phyloP scores from a whole-genome alignment of 2,888 invertebrate species.

The Fragum sueziense region DNA sequence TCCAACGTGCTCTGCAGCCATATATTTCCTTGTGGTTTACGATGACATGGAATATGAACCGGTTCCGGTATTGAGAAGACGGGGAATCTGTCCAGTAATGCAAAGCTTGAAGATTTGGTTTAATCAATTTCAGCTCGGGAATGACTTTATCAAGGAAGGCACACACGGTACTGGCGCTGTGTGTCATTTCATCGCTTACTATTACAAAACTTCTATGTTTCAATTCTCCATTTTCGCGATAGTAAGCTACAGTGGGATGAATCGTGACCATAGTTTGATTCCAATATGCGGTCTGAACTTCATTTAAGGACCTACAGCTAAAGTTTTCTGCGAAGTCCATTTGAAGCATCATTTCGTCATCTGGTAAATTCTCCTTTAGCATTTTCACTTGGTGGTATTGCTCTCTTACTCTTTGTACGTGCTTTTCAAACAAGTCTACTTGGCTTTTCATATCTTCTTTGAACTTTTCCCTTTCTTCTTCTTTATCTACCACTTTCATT shows the following conservation, averaged over 20 bases:
- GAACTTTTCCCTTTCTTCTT: not conserved
- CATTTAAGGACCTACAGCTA: not conserved
- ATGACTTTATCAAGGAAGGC: constrained; percentile 49
- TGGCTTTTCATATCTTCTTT: too few relatives aligned
- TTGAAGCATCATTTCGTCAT: too few relatives aligned
- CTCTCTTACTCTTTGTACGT: too few relatives aligned
- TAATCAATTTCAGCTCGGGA: constrained; percentile 35
- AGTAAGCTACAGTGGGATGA: constrained; percentile 57
- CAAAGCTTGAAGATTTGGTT: not conserved
- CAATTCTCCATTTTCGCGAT: constrained; percentile 4
- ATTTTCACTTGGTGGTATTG: not conserved
- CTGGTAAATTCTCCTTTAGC: constrained; percentile 1
- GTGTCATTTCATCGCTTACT: constrained; percentile 51
- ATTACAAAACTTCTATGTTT: constrained; percentile 49
- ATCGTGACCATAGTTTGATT: constrained; percentile 31
- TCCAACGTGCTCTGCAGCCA: constrained; percentile 9
- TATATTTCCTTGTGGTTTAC: constrained; percentile 17
- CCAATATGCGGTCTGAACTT: not conserved
- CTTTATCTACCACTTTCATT: not conserved
- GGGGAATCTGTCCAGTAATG: constrained; percentile 44
- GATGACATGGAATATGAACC: constrained; percentile 44
- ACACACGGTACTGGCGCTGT: constrained; percentile 49
- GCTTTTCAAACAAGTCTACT: not conserved
- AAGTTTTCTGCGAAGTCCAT: constrained; percentile 12
- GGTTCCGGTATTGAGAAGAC: constrained; percentile 52